These are phyloP conservation scores for Clarias platycephalus DNA, from an alignment of 2,797 vertebrate species.

Conservation along the genomic window DNA sequence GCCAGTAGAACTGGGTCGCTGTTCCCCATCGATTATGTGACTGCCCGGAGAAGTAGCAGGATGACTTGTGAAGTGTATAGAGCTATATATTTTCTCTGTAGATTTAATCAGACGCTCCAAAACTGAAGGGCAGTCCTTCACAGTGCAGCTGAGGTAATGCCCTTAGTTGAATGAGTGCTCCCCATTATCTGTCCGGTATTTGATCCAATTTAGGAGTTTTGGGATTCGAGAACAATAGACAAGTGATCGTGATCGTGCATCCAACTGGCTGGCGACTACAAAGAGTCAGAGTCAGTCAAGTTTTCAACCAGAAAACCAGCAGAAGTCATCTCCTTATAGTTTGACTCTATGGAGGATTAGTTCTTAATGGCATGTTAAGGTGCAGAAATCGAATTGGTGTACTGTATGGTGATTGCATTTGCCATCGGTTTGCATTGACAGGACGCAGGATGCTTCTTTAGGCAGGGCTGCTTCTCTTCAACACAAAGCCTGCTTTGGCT, in stretches of 20 bases:
- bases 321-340: conserved; percentile 38
- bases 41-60: too few relatives aligned
- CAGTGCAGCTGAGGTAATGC: background rate
- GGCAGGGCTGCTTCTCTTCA: conserved; percentile 38
- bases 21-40: too few relatives aligned
- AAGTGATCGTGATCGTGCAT: background rate
- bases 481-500: conserved; percentile 63
- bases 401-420: conserved; percentile 23
- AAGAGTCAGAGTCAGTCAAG: background rate
- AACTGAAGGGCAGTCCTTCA: too few relatives aligned
- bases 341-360: conserved; percentile 27
- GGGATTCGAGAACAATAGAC: background rate
- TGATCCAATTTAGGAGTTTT: background rate
- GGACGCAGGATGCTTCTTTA: conserved; percentile 41
- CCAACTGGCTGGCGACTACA: background rate
- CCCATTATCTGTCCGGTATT: background rate
- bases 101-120: too few relatives aligned
- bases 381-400: conserved; percentile 23
- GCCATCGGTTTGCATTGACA: conserved; percentile 41
- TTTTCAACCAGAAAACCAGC: background rate
- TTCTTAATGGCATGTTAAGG: conserved; percentile 30
- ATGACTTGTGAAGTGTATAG: too few relatives aligned
- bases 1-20: too few relatives aligned
- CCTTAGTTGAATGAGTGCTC: background rate
- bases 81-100: too few relatives aligned